Evolutionary conservation across 2,113 vertebrate species (phyloP).

Genomic region (Chinchilla lanigera): DNA sequence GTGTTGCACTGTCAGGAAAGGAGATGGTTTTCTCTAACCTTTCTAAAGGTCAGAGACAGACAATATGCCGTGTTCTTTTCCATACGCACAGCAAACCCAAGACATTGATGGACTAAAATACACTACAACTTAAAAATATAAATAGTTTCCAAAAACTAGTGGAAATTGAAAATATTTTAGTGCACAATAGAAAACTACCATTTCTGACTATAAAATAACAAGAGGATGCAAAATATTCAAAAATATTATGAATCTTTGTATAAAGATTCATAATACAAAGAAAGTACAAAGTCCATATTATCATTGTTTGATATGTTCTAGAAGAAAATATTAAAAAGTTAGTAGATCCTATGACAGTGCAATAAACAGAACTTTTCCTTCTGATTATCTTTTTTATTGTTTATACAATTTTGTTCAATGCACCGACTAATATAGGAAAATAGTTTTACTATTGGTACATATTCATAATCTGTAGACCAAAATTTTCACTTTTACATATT

Average conservation of each 20-base stretch:
- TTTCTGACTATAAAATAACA: background rate
- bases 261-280: too few relatives aligned
- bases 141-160: background rate
- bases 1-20: conserved; percentile 21
- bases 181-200: background rate
- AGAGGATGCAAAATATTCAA: background rate
- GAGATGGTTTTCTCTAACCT: background rate
- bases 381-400: conserved; percentile 17
- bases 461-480: background rate
- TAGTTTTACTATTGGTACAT: background rate
- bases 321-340: background rate
- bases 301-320: background rate
- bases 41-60: conserved; percentile 47
- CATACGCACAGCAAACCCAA: background rate
- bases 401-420: background rate
- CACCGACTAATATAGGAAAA: background rate
- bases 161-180: background rate
- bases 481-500: background rate
- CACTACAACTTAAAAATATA: background rate
- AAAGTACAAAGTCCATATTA: background rate
- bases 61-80: background rate
- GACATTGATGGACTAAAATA: background rate
- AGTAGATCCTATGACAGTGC: background rate
- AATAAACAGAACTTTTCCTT: background rate
- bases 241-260: background rate